Base-by-base conservation (phyloP, 2,113 vertebrate genomes). In the Sisor rabdophorus region DNA sequence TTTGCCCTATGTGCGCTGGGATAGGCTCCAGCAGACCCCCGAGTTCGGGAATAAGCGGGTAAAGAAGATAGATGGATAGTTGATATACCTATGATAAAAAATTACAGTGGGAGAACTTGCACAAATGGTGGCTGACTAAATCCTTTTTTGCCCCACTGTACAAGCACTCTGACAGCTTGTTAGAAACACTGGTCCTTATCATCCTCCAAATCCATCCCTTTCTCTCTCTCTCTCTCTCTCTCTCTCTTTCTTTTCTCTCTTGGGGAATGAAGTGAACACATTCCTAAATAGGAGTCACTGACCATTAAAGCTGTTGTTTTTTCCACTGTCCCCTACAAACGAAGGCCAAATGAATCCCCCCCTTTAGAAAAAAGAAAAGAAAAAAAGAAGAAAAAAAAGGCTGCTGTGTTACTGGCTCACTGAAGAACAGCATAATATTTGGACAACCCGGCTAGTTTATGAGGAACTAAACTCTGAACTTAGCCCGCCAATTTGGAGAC, bases 391-490 rank as follows among this genome's bases (percentile, higher is more conserved):
- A 63, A 56, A 40, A 59, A 73, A 59, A 81, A 80, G 73, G 59
- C 55, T 61, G 58, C 15, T 17, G 76, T 79, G 80, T 76, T 78
- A 75, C 77, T 58, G 44, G 73, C 69, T 78, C 75, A 70, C 70
- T 24, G 54, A 75, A 75, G 68, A 58, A 76, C 80, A 68, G 69
- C 26, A 79, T 83, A 78, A 86, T 81, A 84, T 79, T 83, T 80
- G 80, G 81, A 85, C 76, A 75, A 84, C 73, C 26, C 20, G 17
- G 63, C 32, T 24, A 82, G 75, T 72, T 84, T 73, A 80, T 78
- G 75, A 80, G 79, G 78, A 79, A 24, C 71, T 84, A 82, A 87
- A 85, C 67, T 83, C 80, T 76, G 73, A 44, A 28, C 71, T 59
- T 24, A 1, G 19, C 24, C 32, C 36, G 16, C 16, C 17, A 4